Evolutionary conservation across 2,113 vertebrate species (phyloP).

Genomic region (Ancistrus triradiatus): DNA sequence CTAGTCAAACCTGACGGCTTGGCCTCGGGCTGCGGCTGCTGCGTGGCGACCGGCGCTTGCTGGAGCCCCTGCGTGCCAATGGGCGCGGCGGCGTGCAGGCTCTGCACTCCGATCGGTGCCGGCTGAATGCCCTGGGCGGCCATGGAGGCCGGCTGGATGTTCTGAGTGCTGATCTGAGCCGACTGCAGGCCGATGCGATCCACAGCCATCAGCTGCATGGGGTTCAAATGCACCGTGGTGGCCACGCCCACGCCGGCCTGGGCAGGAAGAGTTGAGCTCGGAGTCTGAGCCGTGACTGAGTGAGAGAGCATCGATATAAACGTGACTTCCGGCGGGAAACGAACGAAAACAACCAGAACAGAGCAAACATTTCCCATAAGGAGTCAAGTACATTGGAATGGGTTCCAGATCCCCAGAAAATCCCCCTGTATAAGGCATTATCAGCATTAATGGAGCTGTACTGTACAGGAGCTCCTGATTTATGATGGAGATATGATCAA

Average conservation of each 20-base stretch:
- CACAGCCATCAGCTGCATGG: conserved; percentile 96
- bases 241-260: conserved; percentile 88
- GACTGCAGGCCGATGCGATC: conserved; percentile 92
- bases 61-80: conserved; percentile 85
- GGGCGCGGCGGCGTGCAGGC: conserved; percentile 80
- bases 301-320: no score
- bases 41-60: conserved; percentile 72
- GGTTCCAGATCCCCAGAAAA: no score
- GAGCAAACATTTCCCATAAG: no score
- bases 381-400: no score
- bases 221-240: conserved; percentile 92
- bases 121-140: conserved; percentile 87
- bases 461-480: no score
- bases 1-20: conserved; percentile 80
- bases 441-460: no score
- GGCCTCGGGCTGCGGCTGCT: conserved; percentile 75
- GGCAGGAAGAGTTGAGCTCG: conserved; percentile 86
- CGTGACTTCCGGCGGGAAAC: no score
- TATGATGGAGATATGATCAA: no score
- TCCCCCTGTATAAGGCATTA: no score
- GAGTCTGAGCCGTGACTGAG: conserved; percentile 92
- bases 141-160: conserved; percentile 84
- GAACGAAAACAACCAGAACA: no score
- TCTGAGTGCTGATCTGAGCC: conserved; percentile 84
- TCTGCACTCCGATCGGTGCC: conserved; percentile 81